These are phyloP conservation scores for Melanchra persicariae DNA, from an alignment of 2,888 invertebrate species.

Conservation along the genomic window DNA sequence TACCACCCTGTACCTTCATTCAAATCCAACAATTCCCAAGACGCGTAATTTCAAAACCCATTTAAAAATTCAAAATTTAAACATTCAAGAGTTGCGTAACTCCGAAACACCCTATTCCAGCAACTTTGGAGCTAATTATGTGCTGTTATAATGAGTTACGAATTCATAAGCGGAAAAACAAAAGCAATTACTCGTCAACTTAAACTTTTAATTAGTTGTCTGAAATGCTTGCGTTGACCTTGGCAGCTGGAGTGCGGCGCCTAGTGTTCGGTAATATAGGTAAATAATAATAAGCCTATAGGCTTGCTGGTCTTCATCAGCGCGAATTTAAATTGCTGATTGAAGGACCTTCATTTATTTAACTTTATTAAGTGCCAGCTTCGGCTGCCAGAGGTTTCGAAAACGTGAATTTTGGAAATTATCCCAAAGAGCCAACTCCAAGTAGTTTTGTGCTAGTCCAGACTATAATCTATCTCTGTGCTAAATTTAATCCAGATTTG, in stretches of 20 bases:
- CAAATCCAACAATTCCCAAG: conserved; percentile 33
- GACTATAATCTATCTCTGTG: no score
- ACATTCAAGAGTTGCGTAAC: conserved; percentile 52
- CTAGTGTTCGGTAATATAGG: conserved; percentile 26
- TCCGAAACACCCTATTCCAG: conserved; percentile 45
- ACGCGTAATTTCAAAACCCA: conserved; percentile 26
- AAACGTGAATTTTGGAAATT: no score
- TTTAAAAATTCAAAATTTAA: conserved; percentile 52
- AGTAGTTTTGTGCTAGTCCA: no score
- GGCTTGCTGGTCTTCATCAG: conserved; percentile 16
- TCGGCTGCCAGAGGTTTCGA: no score
- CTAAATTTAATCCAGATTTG: no score
- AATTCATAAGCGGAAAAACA: conserved; percentile 78
- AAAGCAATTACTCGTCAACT: conserved; percentile 75
- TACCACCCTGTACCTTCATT: conserved; percentile 8
- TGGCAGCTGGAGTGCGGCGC: conserved; percentile 34
- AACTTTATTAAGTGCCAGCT: no score
- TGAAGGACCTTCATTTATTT: neutral
- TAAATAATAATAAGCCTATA: conserved; percentile 44
- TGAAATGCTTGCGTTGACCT: conserved; percentile 61
- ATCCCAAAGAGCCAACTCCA: no score
- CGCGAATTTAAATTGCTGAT: neutral
- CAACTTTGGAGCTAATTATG: conserved; percentile 67
- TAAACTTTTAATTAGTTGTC: conserved; percentile 79
- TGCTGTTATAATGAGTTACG: conserved; percentile 72